Evolutionary conservation across 2,113 vertebrate genomes (phyloP).

Genomic region (Phoxinus phoxinus): DNA sequence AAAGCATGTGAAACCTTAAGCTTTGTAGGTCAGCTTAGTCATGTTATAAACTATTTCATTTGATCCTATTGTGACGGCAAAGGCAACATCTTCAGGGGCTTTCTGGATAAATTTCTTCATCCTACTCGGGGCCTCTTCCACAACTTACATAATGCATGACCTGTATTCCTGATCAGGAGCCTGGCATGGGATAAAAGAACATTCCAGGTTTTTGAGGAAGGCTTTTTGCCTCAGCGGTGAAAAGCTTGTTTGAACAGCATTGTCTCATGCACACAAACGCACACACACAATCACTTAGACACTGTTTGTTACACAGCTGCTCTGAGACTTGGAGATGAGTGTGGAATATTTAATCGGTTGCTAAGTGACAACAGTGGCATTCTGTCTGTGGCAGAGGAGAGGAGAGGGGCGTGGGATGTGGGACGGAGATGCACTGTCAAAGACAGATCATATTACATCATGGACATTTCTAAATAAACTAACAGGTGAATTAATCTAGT

Average conservation of each 20-base stretch:
- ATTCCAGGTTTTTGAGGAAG: slow-evolving; percentile 38
- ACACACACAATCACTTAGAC: neutral
- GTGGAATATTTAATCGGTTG: slow-evolving; percentile 64
- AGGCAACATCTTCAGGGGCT: slow-evolving; percentile 3
- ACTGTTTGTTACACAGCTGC: slow-evolving; percentile 48
- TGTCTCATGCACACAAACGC: slow-evolving; percentile 1
- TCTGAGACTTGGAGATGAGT: slow-evolving; percentile 41
- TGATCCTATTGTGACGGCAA: neutral
- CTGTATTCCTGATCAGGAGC: slow-evolving; percentile 32
- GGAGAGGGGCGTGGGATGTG: slow-evolving; percentile 20
- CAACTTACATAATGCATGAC: slow-evolving; percentile 34
- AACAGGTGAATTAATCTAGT: neutral
- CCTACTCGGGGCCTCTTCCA: slow-evolving; percentile 15
- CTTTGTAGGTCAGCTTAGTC: slow-evolving; percentile 15
- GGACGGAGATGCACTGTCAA: slow-evolving; percentile 29
- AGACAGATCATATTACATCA: slow-evolving; percentile 12
- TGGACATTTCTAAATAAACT: neutral
- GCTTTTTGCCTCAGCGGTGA: slow-evolving; percentile 10
- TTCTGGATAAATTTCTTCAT: slow-evolving; percentile 23
- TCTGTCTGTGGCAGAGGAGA: slow-evolving; percentile 49
- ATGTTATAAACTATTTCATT: slow-evolving; percentile 12
- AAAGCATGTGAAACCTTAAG: neutral
- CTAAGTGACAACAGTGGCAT: slow-evolving; percentile 67
- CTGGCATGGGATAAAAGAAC: slow-evolving; percentile 45
- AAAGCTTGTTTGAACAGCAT: slow-evolving; percentile 44